These are phyloP conservation scores for Eunapius fragilis DNA, from an alignment of 37 sponge, comb jelly and placozoan species.

Conservation along the genomic window DNA sequence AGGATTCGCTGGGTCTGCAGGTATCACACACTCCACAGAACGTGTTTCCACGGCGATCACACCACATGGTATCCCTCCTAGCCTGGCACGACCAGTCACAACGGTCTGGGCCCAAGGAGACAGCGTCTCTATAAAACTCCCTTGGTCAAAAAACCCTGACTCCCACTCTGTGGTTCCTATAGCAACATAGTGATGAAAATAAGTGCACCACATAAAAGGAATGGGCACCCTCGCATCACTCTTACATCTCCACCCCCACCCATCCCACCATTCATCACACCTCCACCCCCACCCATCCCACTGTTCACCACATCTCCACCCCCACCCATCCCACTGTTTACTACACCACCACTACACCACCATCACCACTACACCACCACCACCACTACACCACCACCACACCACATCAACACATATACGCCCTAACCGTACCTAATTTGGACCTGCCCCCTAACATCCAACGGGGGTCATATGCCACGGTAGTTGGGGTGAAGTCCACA, in stretches of 20 bases:
- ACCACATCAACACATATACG: no score
- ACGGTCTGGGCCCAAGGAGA: constrained; percentile 95
- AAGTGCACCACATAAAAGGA: no score
- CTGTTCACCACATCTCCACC: no score
- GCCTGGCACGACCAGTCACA: constrained; percentile 91
- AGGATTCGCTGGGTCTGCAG: constrained; percentile 97
- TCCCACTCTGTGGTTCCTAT: constrained; percentile 67
- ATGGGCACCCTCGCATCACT: no score
- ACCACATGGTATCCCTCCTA: constrained; percentile 98
- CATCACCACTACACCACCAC: not conserved
- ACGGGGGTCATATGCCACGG: constrained; percentile 89
- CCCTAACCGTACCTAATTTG: constrained; percentile 34
- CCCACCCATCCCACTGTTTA: no score
- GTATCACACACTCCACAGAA: constrained; percentile 76
- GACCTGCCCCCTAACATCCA: constrained; percentile 82
- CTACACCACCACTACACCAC: no score
- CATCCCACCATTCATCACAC: no score
- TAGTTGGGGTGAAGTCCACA: constrained; percentile 83
- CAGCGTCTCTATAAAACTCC: constrained; percentile 87
- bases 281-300: no score
- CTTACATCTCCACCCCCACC: no score
- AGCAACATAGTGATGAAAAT: no score
- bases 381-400: not conserved
- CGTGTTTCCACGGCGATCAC: constrained; percentile 98
- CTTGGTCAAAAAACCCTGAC: constrained; percentile 94